These are phyloP conservation scores for Helobdella robusta DNA, from an alignment of 2,888 invertebrate genomes.

Conservation along the genomic window DNA sequence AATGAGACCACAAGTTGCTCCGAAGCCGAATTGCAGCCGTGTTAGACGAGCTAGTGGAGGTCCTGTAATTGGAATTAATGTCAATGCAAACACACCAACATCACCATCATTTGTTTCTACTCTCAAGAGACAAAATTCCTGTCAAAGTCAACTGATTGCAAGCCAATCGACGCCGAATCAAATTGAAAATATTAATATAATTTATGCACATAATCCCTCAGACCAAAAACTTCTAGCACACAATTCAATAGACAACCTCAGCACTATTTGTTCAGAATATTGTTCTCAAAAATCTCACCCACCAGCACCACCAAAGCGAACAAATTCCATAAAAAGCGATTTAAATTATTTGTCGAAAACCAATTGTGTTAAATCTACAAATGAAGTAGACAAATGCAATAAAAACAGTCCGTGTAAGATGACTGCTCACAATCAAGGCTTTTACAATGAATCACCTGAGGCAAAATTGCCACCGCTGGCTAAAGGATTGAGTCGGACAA, in stretches of 20 bases:
- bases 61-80: background rate
- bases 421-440: background rate
- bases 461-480: constrained; percentile 16
- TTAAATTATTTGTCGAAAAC: background rate
- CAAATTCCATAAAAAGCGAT: constrained; percentile 46
- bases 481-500: background rate
- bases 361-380: too few relatives aligned
- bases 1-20: constrained; percentile 14
- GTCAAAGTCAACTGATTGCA: background rate
- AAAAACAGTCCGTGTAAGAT: background rate
- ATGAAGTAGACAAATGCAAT: background rate
- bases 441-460: too few relatives aligned
- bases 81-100: background rate
- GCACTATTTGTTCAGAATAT: background rate
- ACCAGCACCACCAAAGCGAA: constrained; percentile 53
- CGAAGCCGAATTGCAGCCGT: constrained; percentile 15
- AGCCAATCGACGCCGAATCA: background rate
- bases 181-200: too few relatives aligned
- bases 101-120: too few relatives aligned
- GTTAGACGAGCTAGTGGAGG: constrained; percentile 15
- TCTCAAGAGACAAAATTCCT: constrained; percentile 22
- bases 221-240: background rate
- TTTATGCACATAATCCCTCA: too few relatives aligned
- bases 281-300: constrained; percentile 35
- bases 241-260: background rate